These are phyloP conservation scores for Kradibia gibbosae DNA, from an alignment of 1,140 invertebrate species.

Conservation along the genomic window DNA sequence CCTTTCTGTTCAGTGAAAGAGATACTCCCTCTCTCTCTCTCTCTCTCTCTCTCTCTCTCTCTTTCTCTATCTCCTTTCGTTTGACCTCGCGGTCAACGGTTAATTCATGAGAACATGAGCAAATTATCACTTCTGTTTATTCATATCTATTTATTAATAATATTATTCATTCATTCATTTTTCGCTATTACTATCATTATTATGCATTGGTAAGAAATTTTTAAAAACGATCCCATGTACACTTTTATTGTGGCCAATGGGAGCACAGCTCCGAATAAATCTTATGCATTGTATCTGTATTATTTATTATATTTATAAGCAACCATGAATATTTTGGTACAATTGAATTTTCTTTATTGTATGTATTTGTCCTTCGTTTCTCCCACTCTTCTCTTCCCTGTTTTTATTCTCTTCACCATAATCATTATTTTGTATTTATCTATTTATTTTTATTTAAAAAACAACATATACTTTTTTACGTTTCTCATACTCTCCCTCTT, in stretches of 20 bases:
- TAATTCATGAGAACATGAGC: constrained; percentile 54
- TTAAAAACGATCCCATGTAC: constrained; percentile 71
- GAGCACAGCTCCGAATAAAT: constrained; percentile 73
- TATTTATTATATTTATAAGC: constrained; percentile 73
- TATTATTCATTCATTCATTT: constrained; percentile 61
- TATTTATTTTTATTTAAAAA: constrained; percentile 61
- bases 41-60: constrained; percentile 48
- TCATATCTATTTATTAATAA: constrained; percentile 57
- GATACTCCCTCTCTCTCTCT: constrained; percentile 51
- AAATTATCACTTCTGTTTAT: constrained; percentile 56
- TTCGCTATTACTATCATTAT: constrained; percentile 61
- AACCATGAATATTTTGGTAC: constrained; percentile 72
- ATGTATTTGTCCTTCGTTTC: constrained; percentile 61
- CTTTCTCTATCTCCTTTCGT: constrained; percentile 52
- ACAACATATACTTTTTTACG: constrained; percentile 61
- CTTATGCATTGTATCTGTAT: constrained; percentile 71
- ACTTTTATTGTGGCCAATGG: constrained; percentile 65
- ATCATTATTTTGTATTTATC: no score
- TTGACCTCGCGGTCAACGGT: constrained; percentile 48
- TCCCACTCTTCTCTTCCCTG: no score
- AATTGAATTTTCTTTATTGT: constrained; percentile 64
- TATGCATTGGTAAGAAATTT: constrained; percentile 71
- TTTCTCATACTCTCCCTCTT: constrained; percentile 50
- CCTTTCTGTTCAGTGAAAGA: constrained; percentile 39
- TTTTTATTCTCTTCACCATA: no score